These are phyloP conservation scores for Papilio glaucus DNA, from an alignment of 1,140 invertebrate genomes.

Conservation along the genomic window DNA sequence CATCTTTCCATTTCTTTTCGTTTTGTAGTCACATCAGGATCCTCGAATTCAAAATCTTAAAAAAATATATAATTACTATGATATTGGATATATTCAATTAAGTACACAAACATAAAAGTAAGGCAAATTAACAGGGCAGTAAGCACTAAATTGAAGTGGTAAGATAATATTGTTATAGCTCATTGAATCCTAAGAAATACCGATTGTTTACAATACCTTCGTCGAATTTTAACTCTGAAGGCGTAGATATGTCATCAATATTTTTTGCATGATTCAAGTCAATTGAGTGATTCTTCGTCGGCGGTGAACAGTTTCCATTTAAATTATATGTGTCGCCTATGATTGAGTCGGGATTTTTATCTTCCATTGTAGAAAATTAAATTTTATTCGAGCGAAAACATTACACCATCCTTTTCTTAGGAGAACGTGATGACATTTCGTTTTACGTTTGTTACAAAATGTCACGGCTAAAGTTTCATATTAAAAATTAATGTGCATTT, in stretches of 20 bases:
- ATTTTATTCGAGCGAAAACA: constrained; percentile 74
- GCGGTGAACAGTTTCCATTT: constrained; percentile 71
- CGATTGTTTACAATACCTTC: constrained; percentile 80
- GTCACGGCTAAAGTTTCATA: constrained; percentile 38
- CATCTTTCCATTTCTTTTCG: constrained; percentile 74
- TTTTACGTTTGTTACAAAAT: constrained; percentile 33
- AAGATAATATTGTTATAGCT: constrained; percentile 17
- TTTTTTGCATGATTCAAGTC: constrained; percentile 74
- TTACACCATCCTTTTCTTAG: constrained; percentile 66
- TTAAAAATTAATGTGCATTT: background rate
- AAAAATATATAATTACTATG: constrained; percentile 28
- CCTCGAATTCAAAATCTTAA: constrained; percentile 72
- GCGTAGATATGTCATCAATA: constrained; percentile 83
- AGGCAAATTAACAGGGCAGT: background rate
- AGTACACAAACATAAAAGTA: background rate
- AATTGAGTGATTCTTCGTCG: constrained; percentile 52
- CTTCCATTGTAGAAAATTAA: constrained; percentile 72
- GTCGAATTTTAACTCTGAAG: constrained; percentile 82
- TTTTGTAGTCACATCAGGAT: constrained; percentile 70
- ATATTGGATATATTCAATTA: background rate
- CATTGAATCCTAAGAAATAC: constrained; percentile 41
- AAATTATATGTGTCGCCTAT: constrained; percentile 66
- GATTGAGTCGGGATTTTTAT: constrained; percentile 61
- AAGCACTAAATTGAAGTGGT: background rate
- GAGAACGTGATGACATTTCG: constrained; percentile 52